Evolutionary conservation across 92 coral and sea anemone genomes (phyloP), one percentile per base, ranked within the genome.

Genomic region (Ricordea florida): DNA sequence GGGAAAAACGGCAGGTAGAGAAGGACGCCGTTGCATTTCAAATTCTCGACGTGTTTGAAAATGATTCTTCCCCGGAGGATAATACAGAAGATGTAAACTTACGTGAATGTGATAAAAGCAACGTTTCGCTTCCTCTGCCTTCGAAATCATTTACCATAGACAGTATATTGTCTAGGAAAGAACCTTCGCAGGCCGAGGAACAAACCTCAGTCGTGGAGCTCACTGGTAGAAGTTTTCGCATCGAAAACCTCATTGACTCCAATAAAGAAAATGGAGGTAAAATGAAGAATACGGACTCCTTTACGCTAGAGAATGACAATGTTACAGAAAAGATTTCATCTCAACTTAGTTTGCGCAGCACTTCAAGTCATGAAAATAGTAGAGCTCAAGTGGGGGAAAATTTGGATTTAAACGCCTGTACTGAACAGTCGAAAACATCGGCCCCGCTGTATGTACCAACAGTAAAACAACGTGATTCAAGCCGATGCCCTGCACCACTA

Each of bases 1-100:
- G 99, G 63, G 90, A 85, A 68, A 93, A 92, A 57, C 78, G 87
- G 67, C 93, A 96, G 53, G 81, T 94, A 0, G 92, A 84, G 46
- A 92, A 89, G 53, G 72, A 80, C 0, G 57, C 69, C 31, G 68
- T 73, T 33, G 46, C 83, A 22, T 24, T 73, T 3, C 53, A 70
- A 56, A 37, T 70, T 56, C 77, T 70, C 23, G 77, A 70, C 11
- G 77, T 70, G 20, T 70, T 70, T 14, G 77, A 70, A 28, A 70
- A 65, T 48, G 51, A 34, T 7, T 34, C 51, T 32, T 21, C 65
- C 40, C 42, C 65, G 10, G 51, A 17, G 29, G 31, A 56, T 30
- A 40, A 40, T 56, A 22, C 52, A 16, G 66, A 53, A 14, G 77
- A 70, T 18, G 30, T 22, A 9, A 20, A 37, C 20, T 27, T 27